Evolutionary conservation across 2,888 invertebrate species (phyloP), one percentile per base, ranked within the genome.

Genomic region (Orchesella flavescens): DNA sequence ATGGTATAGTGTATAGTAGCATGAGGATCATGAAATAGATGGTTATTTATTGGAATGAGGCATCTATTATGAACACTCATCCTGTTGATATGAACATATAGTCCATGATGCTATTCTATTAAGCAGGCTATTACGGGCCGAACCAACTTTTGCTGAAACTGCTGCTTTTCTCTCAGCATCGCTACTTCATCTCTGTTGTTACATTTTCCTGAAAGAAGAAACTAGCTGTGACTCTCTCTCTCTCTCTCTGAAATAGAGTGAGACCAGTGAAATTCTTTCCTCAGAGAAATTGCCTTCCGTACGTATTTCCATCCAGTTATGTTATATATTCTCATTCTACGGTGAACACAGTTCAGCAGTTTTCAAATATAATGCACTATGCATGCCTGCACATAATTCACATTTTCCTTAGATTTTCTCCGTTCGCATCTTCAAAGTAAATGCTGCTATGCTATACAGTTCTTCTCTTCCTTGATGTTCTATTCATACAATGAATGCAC

Each of bases 41-140:
- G 69, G 69, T 71, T 71, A 71, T 71, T 71, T 71, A 71, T 71
- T 49, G 69, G 55, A 71, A 19, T 13, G 53, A 53, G 55, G 69
- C 69, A 71, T 71, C 53, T 71, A 71, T 71, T 71, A 71, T 71
- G 69, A 71, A 53, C 49, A 55, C 53, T 71, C 53, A 53, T 24
- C 12, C 46, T 68, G 49, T 49, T 68, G n/a, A 44, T 65, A 65
- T 10, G n/a, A 4, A 34, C 34, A 34, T 34, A 34, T 34, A 34
- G 34, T 4, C n/a, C n/a, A n/a, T n/a, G n/a, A n/a, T n/a, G n/a
- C n/a, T n/a, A n/a, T n/a, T n/a, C n/a, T n/a, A n/a, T n/a, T n/a
- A n/a, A n/a, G n/a, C n/a, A n/a, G n/a, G n/a, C n/a, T n/a, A n/a
- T n/a, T n/a, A n/a, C n/a, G n/a, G 24, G n/a, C n/a, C 13, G 43